These are phyloP conservation scores for Pseudochirops cupreus DNA, from an alignment of 2,797 vertebrate species.

Conservation along the genomic window DNA sequence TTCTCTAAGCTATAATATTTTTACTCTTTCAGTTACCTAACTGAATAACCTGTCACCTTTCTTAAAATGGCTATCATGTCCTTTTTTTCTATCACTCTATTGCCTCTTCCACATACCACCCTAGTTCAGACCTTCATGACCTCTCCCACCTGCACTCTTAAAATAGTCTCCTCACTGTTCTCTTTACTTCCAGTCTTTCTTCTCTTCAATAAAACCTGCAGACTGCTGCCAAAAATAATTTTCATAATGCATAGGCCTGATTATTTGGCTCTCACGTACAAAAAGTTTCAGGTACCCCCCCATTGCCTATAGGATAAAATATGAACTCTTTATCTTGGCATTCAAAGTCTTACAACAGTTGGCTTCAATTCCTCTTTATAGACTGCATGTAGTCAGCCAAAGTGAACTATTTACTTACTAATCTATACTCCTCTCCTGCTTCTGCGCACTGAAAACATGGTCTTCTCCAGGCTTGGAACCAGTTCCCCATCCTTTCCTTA, in stretches of 20 bases:
- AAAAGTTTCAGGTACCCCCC: not conserved
- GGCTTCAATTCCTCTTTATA: not conserved
- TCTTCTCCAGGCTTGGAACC: not conserved
- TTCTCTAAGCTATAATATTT: not conserved
- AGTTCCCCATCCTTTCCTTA: not conserved
- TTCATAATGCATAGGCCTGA: not conserved
- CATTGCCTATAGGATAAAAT: not conserved
- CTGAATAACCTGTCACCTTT: not conserved
- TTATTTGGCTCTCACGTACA: not conserved
- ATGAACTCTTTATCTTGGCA: not conserved
- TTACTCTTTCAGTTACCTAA: not conserved
- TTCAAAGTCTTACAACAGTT: not conserved
- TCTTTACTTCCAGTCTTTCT: not conserved
- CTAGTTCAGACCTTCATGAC: not conserved
- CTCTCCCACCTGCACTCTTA: not conserved
- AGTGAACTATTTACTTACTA: not conserved
- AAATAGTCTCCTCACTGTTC: not conserved
- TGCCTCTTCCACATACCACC: not conserved
- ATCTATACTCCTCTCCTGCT: not conserved
- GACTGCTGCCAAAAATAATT: not conserved
- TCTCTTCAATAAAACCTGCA: not conserved
- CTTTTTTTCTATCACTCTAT: not conserved
- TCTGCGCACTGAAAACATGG: not conserved
- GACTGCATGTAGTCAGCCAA: not conserved
- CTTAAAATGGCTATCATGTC: not conserved